Conservation (phyloP, 2,797 vertebrate genomes). For the Masticophis lateralis region DNA sequence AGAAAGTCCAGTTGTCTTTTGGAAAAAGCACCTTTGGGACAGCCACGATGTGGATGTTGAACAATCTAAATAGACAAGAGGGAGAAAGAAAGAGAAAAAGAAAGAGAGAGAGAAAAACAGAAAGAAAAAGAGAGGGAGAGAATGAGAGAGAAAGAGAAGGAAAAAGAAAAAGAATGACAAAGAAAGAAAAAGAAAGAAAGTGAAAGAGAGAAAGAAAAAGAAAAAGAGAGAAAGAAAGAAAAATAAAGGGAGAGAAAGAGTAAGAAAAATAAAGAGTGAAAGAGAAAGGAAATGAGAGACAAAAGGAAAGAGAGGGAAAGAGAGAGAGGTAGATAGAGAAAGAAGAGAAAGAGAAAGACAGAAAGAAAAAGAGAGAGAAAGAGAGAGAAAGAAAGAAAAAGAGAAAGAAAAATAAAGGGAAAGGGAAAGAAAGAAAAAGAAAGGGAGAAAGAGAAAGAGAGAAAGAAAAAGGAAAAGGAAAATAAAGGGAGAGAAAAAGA, state of each 20-base stretch:
- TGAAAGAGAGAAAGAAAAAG: background rate
- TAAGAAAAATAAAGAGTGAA: fast-evolving
- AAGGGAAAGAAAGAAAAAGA: fast-evolving
- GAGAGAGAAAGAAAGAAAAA: fast-evolving
- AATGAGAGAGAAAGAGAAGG: background rate
- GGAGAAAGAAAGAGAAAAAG: background rate
- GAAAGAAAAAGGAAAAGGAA: fast-evolving
- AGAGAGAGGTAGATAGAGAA: background rate
- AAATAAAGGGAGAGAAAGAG: background rate
- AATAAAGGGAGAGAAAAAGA: background rate
- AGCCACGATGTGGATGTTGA: too few species aligned
- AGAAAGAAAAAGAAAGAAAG: fast-evolving
- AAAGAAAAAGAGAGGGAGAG: background rate
- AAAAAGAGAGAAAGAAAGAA: background rate
- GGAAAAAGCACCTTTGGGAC: too few species aligned
- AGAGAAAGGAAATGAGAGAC: background rate
- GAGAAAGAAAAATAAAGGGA: fast-evolving
- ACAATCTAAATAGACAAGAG: too few species aligned
- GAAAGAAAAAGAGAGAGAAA: background rate
- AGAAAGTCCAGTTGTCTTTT: too few species aligned
- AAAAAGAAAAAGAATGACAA: background rate
- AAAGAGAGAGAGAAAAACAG: background rate
- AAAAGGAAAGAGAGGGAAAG: background rate
- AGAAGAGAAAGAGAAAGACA: background rate
- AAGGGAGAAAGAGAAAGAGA: fast-evolving